Base-by-base conservation (phyloP, 2,888 invertebrate genomes). In the Leptopilina drosophilae region DNA sequence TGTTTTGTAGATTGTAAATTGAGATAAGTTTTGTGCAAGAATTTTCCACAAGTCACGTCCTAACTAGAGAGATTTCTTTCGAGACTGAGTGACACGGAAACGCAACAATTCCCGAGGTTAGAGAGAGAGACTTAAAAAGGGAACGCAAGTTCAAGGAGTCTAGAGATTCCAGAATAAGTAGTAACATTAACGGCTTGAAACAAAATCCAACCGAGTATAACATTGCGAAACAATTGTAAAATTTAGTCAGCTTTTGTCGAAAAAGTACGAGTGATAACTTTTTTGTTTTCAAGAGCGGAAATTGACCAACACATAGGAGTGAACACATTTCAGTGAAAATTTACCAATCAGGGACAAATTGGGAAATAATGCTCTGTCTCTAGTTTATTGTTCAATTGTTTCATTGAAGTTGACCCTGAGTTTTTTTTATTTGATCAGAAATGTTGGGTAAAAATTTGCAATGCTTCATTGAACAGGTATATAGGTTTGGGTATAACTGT, bases 111-210 rank as follows among this genome's bases (percentile, higher is more conserved):
- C 80, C 77, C 77, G 81, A 66, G 81, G 78, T 80, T 77, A 77
- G 79, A 20, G 20, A 20, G 20, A 20, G 20, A 77, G 67, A 77
- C 79, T 81, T 82, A 79, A 82, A 83, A 83, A 83, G 80, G 83
- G 83, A 83, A 82, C 81, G 83, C 81, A 83, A 83, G 83, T 83
- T 83, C 83, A 83, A 83, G 83, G 82, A 80, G 83, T 83, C 83
- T 83, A 81, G 79, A 77, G 81, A 83, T 83, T 82, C 82, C 83
- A 83, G 80, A 69, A 79, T 79, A 81, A 80, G 77, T 78, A 77
- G 82, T 82, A 81, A 81, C 82, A 82, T 82, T 83, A 83, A 81
- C 82, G 79, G 81, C 82, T 78, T 79, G 9, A 62, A 62, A 20
- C 62, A 20, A 20, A 62, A 62, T 20, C 78, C 82, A 81, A 73